Evolutionary conservation across 2,113 vertebrate genomes (phyloP).

Genomic region (Trachemys scripta): DNA sequence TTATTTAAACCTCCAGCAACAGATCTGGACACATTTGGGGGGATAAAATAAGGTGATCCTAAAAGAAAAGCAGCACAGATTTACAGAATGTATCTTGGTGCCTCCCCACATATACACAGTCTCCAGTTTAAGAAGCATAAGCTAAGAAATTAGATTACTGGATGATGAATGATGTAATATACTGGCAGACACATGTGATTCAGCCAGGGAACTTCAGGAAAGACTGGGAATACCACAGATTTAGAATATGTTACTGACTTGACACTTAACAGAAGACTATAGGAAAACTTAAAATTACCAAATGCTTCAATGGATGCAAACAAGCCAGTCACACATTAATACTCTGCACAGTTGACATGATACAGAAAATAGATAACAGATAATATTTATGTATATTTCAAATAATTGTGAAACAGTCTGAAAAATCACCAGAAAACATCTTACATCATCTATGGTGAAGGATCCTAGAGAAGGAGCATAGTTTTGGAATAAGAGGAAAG

Average conservation of each 20-base stretch:
- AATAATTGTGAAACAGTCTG: not conserved
- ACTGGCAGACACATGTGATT: not conserved
- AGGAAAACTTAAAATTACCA: not conserved
- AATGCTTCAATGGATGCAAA: not conserved
- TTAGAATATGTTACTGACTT: not conserved
- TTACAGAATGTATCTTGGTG: not conserved
- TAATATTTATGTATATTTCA: not conserved
- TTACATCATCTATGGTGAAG: not conserved
- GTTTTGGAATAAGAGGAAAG: not conserved
- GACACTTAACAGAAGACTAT: not conserved
- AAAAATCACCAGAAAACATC: not conserved
- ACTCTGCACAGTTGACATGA: not conserved
- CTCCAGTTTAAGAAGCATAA: not conserved
- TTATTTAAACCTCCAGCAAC: not conserved
- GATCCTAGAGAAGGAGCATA: rapidly evolving
- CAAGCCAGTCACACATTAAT: not conserved
- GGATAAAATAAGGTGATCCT: not conserved
- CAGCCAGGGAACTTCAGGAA: not conserved
- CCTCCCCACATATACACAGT: not conserved
- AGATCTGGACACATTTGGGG: not conserved
- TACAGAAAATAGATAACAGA: not conserved
- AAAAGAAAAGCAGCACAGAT: not conserved
- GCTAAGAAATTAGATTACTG: not conserved
- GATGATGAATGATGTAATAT: not conserved
- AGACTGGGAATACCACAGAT: not conserved